These are phyloP conservation scores for Linnaemya vulpina DNA, from an alignment of 2,888 invertebrate genomes.

Conservation along the genomic window DNA sequence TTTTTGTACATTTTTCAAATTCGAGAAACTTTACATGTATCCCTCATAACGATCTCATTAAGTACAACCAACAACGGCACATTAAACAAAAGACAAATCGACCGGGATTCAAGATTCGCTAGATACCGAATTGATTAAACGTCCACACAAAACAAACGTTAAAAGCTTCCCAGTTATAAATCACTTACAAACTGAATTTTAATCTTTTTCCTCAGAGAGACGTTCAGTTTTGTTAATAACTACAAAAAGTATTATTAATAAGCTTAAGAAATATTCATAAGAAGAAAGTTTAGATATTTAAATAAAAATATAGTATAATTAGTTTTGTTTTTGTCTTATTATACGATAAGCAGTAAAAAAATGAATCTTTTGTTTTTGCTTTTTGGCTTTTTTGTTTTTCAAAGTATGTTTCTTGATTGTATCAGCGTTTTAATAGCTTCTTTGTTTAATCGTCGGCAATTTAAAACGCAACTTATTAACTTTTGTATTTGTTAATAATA, in stretches of 20 bases:
- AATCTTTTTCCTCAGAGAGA: neutral
- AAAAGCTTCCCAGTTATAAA: neutral
- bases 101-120: too few species aligned
- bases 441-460: conserved; percentile 39
- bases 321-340: neutral
- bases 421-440: conserved; percentile 68
- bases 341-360: conserved; percentile 16
- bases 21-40: too few species aligned
- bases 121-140: too few species aligned
- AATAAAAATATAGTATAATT: conserved; percentile 12
- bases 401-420: conserved; percentile 52
- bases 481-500: conserved; percentile 19
- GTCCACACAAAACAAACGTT: too few species aligned
- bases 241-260: conserved; percentile 15
- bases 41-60: too few species aligned
- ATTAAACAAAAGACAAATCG: too few species aligned
- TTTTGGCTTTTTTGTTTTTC: conserved; percentile 17
- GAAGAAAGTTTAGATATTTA: conserved; percentile 8
- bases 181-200: neutral
- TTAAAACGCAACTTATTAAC: conserved; percentile 11
- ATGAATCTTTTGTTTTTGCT: neutral
- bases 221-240: conserved; percentile 32
- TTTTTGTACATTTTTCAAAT: too few species aligned
- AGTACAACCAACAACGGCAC: too few species aligned
- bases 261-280: conserved; percentile 17